Percentiles rank a stretch among this genome's conserved stretches.
These are phyloP conservation scores for Pachyrhynchus sulphureomaculatus DNA, from an alignment of 1,140 invertebrate species.

Conservation along the genomic window DNA sequence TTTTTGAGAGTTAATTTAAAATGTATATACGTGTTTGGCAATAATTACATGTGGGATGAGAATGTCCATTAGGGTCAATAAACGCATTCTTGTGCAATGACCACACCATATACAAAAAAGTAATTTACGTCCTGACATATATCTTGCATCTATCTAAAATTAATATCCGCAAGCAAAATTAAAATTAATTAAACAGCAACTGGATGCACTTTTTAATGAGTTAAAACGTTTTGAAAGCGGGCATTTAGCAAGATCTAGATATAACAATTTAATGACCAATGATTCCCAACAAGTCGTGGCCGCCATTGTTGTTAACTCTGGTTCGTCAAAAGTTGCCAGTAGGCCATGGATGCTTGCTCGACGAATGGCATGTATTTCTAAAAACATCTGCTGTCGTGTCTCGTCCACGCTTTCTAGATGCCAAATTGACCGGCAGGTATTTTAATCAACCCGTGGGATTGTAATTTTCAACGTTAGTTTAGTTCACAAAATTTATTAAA, in stretches of 20 bases:
- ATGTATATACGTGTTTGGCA: no score
- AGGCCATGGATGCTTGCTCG: not conserved
- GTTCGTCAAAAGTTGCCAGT: not conserved
- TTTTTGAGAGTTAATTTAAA: no score
- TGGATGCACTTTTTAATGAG: not conserved
- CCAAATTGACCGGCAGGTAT: constrained; percentile 23
- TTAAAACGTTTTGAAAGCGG: not conserved
- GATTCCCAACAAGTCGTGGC: constrained; percentile 13
- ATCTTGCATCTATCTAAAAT: not conserved
- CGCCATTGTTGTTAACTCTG: constrained; percentile 16
- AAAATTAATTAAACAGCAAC: not conserved
- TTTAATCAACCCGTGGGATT: constrained; percentile 18
- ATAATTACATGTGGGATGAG: no score
- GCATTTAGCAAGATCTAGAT: constrained; percentile 8
- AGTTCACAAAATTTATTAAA: constrained; percentile 10
- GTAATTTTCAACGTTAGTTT: constrained; percentile 19
- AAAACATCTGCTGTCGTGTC: constrained; percentile 9
- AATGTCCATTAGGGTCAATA: not conserved
- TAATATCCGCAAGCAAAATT: not conserved
- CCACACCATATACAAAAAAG: not conserved
- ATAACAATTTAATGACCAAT: constrained; percentile 20
- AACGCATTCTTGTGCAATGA: not conserved
- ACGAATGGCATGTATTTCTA: not conserved
- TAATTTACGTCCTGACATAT: not conserved
- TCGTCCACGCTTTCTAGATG: constrained; percentile 4